phyloP scores from a whole-genome alignment of 2,113 vertebrate genomes.

The Pachyramphus minor region DNA sequence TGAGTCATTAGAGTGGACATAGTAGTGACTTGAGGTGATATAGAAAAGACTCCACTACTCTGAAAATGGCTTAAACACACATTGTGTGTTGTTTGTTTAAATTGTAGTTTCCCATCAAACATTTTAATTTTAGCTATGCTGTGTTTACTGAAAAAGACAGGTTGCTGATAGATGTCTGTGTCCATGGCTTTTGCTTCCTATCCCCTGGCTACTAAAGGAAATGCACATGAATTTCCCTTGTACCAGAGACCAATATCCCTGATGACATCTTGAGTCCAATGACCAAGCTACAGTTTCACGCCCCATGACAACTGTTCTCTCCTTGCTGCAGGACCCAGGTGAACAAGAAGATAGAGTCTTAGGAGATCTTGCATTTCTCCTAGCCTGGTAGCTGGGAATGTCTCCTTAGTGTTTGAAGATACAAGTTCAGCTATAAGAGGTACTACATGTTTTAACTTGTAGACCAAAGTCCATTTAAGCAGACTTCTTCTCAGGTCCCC shows the following conservation, averaged over 20 bases:
- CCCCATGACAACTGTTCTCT: rapidly evolving
- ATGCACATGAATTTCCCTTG: not conserved
- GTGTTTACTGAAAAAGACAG: not conserved
- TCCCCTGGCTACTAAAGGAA: not conserved
- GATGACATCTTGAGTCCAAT: not conserved
- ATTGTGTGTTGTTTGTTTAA: no score
- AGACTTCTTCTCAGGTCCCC: not conserved
- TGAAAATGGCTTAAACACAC: not conserved
- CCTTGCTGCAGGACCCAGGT: not conserved
- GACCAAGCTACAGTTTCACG: not conserved
- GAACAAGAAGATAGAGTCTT: not conserved
- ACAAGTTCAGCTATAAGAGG: not conserved
- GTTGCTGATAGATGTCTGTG: not conserved
- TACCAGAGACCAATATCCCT: not conserved
- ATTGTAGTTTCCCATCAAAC: not conserved
- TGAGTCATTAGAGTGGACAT: not conserved
- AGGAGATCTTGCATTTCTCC: not conserved
- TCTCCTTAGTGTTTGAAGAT: not conserved
- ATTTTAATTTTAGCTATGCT: not conserved
- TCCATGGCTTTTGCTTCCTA: not conserved
- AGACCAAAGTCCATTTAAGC: not conserved
- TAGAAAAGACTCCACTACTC: not conserved
- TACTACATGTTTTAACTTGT: rapidly evolving
- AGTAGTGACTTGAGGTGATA: not conserved
- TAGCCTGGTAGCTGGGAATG: not conserved